Base-by-base conservation (phyloP, 2,797 vertebrate species). In the Bufotes viridis region DNA sequence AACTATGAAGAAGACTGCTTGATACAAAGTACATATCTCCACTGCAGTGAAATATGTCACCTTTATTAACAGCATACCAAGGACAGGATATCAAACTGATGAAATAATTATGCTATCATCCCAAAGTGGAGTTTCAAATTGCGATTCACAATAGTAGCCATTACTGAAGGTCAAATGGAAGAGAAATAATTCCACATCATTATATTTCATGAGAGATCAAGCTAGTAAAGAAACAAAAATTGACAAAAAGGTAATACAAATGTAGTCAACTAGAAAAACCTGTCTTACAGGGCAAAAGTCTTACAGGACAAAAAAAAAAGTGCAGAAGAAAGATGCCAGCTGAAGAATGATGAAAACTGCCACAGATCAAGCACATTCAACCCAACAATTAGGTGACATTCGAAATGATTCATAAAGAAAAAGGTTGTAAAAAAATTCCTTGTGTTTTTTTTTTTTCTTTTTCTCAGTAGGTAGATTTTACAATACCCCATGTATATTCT, bases 71-170 rank as follows among this genome's bases (percentile, higher is more conserved):
- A 67, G 78, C 18, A 61, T 29, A 79, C 49, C 49, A 79, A 60
- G 78, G 78, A 55, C 22, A 18, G 24, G 55, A 79, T 63, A 81
- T 82, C 63, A 82, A 72, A 83, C 49, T 72, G 51, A 72, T 70
- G 67, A 72, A 72, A 83, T 82, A 83, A 83, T 83, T 55, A 83
- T 15, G 24, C 65, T 53, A 70, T 83, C 42, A 49, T 72, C 57
- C 81, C 49, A 83, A 72, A 72, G 12, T 72, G 22, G 67, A 57
- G 51, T 80, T 80, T 24, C 57, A 80, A 80, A 80, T 80, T 80
- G 53, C 63, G 7, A 67, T 67, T 82, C 60, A 82, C 60, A 82
- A 82, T 82, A 42, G 60, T 67, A 24, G 60, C 60, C 12, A 82
- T 82, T 65, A 51, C 22, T 51, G 67, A 82, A 63, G 80, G 61